These are phyloP conservation scores for Sebastes umbrosus DNA, from an alignment of 2,797 vertebrate genomes.

Conservation along the genomic window DNA sequence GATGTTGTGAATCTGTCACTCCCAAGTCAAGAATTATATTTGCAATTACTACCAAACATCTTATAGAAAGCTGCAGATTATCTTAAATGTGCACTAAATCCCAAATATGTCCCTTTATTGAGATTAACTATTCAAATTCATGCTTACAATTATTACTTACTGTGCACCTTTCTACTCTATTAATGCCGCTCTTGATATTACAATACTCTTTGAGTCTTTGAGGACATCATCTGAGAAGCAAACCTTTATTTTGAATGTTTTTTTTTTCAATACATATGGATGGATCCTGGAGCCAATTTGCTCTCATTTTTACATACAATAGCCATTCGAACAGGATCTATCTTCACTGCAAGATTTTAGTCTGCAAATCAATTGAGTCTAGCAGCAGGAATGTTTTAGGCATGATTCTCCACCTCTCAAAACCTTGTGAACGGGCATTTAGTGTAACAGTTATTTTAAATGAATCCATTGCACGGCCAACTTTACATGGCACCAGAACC, in stretches of 20 bases:
- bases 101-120: neutral
- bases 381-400: slow-evolving; percentile 18
- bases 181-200: neutral
- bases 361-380: neutral
- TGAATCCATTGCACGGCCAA: neutral
- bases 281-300: neutral
- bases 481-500: slow-evolving; percentile 12
- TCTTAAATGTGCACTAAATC: neutral
- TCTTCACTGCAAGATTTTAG: slow-evolving; percentile 5
- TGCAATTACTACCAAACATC: neutral
- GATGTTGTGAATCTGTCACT: neutral
- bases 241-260: neutral
- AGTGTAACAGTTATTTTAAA: neutral
- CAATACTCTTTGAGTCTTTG: neutral
- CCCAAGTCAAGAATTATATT: neutral
- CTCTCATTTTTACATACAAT: neutral
- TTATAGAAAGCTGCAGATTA: neutral
- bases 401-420: neutral
- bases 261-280: neutral
- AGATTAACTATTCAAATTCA: neutral
- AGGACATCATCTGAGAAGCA: neutral
- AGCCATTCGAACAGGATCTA: neutral
- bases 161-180: neutral
- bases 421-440: slow-evolving; percentile 5
- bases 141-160: neutral